Evolutionary conservation across 1,140 invertebrate genomes (phyloP), one percentile per base, ranked within the genome.

Genomic region (Aphelinus certus): DNA sequence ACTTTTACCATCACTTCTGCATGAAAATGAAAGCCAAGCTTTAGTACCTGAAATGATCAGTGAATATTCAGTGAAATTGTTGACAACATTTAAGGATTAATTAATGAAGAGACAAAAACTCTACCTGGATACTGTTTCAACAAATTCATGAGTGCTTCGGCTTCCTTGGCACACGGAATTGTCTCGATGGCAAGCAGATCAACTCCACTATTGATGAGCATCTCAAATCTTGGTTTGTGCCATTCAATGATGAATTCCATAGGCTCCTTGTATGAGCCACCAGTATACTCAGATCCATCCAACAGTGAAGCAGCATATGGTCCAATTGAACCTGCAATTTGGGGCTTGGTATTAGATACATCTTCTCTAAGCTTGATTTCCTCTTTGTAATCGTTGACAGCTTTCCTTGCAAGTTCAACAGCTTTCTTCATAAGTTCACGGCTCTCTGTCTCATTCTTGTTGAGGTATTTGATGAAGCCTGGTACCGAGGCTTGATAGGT

Each of bases 211-310:
- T 94, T 90, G 3, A 96, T 82, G 2, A 98, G 86, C 6, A 92
- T 92, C 68, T 91, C 88, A 5, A 98, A 92, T 57, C 95, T 89
- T 0, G 93, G 93, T 67, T 91, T 88, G 84, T 98, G 96, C 93
- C 95, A 97, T 43, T 94, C 89, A 47, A 90, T 91, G 76, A 98
- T 90, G 66, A 91, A 90, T 80, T 93, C 87, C 55, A 88, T 86
- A 7, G 92, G 88, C n/a, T 92, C 90, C 0, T 93, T 90, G 82
- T 98, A 98, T 73, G 89, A 90, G 5, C 5, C 51, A 48, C 97
- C 97, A 48, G 90, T 93, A 82, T 98, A 98, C 86, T 99, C 97
- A 0, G 96, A 98, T 7, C 93, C 95, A 86, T 98, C 96, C 81
- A 94, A 92, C 3, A 97, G 88, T 72, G 91, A 93, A 2, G 96